Evolutionary conservation across 2,113 vertebrate genomes (phyloP).

Genomic region (Talpa occidentalis): DNA sequence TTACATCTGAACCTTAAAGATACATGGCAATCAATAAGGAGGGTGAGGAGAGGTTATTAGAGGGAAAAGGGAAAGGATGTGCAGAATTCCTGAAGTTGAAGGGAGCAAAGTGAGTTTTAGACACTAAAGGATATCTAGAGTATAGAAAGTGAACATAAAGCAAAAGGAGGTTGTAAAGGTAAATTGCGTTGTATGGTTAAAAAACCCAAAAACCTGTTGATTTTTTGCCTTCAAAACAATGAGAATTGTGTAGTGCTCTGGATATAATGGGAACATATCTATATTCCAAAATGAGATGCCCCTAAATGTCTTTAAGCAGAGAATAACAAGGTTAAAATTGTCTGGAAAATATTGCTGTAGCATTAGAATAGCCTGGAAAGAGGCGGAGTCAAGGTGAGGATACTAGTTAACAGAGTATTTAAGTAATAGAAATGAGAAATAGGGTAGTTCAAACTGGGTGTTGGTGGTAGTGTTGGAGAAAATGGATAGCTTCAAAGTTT

Average conservation of each 20-base stretch:
- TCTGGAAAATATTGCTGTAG: background rate
- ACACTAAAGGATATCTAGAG: background rate
- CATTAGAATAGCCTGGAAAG: background rate
- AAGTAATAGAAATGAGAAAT: background rate
- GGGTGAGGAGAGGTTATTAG: background rate
- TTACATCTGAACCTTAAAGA: background rate
- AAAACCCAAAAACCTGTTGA: no score
- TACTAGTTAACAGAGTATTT: background rate
- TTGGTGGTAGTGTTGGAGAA: background rate
- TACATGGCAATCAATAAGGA: background rate
- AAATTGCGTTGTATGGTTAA: background rate
- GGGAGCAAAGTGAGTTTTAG: background rate
- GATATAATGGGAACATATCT: no score
- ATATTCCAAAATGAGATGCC: background rate
- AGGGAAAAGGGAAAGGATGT: background rate
- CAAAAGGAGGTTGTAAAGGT: background rate
- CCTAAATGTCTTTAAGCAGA: background rate
- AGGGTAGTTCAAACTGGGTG: background rate
- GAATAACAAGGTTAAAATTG: slow-evolving; percentile 15
- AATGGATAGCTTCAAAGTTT: background rate
- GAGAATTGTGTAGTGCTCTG: no score
- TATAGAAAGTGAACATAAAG: background rate
- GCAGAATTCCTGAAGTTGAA: background rate
- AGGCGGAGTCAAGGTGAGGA: background rate
- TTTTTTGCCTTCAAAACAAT: background rate